phyloP scores from a whole-genome alignment of 2,888 invertebrate genomes.

The Cyrtodaria siliqua region DNA sequence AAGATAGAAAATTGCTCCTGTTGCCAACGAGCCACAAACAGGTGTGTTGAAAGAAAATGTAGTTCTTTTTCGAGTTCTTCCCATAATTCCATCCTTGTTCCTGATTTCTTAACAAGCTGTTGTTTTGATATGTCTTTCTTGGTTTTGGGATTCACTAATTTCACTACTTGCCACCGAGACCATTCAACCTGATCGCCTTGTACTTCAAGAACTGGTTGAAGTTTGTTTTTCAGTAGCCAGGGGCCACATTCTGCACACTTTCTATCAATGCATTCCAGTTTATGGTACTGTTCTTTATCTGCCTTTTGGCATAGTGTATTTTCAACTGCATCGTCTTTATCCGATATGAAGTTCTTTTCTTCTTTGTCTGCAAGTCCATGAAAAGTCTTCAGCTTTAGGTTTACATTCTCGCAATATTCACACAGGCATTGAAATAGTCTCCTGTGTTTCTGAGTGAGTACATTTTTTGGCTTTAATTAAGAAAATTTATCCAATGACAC shows the following conservation, averaged over 20 bases:
- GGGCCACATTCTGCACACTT: neutral
- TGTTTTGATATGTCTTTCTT: conserved; percentile 39
- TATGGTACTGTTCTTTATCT: neutral
- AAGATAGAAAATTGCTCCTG: conserved; percentile 32
- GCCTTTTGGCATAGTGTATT: conserved; percentile 25
- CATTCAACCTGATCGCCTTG: conserved; percentile 2
- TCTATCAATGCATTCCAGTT: conserved; percentile 10
- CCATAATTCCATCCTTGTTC: conserved; percentile 15
- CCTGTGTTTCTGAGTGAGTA: conserved; percentile 16
- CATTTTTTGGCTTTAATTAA: conserved; percentile 7
- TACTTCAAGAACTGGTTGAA: neutral
- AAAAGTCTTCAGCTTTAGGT: conserved; percentile 8
- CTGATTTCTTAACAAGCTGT: conserved; percentile 15
- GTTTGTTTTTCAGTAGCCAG: conserved; percentile 1
- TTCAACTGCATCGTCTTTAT: conserved; percentile 13
- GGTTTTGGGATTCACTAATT: conserved; percentile 31
- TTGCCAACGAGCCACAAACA: conserved; percentile 50
- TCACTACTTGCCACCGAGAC: conserved; percentile 18
- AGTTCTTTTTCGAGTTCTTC: conserved; percentile 22
- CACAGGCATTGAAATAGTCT: conserved; percentile 18
- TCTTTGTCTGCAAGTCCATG: conserved; percentile 8
- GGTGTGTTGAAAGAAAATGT: conserved; percentile 26
- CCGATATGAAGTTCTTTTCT: neutral
- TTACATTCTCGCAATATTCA: conserved; percentile 27
- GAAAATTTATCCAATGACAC: conserved; percentile 19